Evolutionary conservation across 1,140 invertebrate genomes (phyloP).

Genomic region (Leptinotarsa texana): DNA sequence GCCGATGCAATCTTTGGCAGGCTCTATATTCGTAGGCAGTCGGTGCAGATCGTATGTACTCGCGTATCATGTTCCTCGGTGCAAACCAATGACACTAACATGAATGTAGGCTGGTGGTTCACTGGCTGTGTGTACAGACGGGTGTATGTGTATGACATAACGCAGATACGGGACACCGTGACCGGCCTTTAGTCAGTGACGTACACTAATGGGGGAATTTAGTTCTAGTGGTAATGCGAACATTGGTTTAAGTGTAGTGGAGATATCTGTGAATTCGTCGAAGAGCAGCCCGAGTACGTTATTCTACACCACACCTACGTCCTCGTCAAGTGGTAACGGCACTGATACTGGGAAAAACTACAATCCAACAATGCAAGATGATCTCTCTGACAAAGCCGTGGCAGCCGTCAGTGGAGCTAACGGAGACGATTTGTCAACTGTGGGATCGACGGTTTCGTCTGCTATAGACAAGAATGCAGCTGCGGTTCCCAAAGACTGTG

Average conservation of each 20-base stretch:
- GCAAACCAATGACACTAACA: slow-evolving; percentile 49
- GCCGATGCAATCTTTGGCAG: slow-evolving; percentile 30
- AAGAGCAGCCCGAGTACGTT: slow-evolving; percentile 50
- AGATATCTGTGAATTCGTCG: slow-evolving; percentile 50
- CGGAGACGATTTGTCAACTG: slow-evolving; percentile 40
- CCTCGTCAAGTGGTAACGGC: slow-evolving; percentile 40
- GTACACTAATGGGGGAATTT: slow-evolving; percentile 56
- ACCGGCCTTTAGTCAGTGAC: slow-evolving; percentile 43
- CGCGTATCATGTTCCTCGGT: slow-evolving; percentile 38
- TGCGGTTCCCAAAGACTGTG: slow-evolving; percentile 37
- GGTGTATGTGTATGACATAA: slow-evolving; percentile 52
- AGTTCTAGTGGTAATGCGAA: slow-evolving; percentile 54
- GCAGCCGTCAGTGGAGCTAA: slow-evolving; percentile 46
- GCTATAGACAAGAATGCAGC: slow-evolving; percentile 36
- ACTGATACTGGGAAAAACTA: slow-evolving; percentile 42
- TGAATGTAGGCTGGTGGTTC: slow-evolving; percentile 50
- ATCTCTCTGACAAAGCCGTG: slow-evolving; percentile 51
- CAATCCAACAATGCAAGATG: slow-evolving; percentile 54
- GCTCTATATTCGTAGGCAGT: slow-evolving; percentile 28
- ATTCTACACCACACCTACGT: slow-evolving; percentile 54
- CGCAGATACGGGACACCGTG: slow-evolving; percentile 38
- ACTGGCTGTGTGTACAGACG: slow-evolving; percentile 45
- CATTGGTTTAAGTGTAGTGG: slow-evolving; percentile 54
- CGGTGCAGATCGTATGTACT: slow-evolving; percentile 37
- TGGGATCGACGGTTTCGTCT: slow-evolving; percentile 24